phyloP scores from a whole-genome alignment of 2,888 invertebrate genomes.

The Tipula vernalis region DNA sequence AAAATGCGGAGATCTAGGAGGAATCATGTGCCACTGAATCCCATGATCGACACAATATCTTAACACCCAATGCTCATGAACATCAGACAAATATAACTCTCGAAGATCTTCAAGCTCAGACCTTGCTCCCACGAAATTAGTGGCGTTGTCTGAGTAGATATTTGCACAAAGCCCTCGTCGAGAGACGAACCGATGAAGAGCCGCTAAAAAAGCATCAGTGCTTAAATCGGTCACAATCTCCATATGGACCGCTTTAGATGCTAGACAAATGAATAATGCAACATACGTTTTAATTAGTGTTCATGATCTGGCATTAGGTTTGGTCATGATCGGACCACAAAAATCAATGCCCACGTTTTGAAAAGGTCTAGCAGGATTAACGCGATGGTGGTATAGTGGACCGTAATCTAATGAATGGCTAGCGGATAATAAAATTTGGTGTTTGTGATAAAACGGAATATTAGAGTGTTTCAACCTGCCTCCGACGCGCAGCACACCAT shows the following conservation, averaged over 20 bases:
- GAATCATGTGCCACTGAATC: too few species aligned
- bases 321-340: background rate
- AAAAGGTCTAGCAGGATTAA: background rate
- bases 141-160: too few species aligned
- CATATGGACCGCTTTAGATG: background rate
- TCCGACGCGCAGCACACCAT: background rate
- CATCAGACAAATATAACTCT: too few species aligned
- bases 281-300: background rate
- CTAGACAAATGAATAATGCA: background rate
- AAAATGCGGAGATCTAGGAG: too few species aligned
- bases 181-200: background rate
- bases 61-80: too few species aligned
- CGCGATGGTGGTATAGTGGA: background rate
- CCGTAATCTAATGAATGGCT: background rate
- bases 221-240: background rate
- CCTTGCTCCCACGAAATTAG: too few species aligned
- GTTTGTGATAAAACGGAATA: background rate
- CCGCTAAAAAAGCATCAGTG: background rate
- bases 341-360: background rate
- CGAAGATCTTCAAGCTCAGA: too few species aligned
- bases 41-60: too few species aligned
- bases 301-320: background rate
- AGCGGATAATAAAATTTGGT: background rate
- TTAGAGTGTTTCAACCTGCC: background rate
- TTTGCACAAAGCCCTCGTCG: too few species aligned